Conservation (phyloP, 2,888 invertebrate species). For the Drosophila paucipuncta region DNA sequence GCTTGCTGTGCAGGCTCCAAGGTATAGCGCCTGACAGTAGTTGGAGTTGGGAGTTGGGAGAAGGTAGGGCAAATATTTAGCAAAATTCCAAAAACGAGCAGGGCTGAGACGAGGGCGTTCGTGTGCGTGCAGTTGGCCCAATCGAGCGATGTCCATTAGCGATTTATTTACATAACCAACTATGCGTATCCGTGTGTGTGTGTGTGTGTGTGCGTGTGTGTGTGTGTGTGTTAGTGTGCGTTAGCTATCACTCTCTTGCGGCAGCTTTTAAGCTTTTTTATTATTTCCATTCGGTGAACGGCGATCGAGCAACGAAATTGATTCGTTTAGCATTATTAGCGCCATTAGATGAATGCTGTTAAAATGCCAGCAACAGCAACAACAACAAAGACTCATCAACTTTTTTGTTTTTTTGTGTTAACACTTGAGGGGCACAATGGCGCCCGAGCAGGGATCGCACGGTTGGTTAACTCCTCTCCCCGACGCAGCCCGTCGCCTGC, state of each 20-base stretch:
- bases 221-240: conserved; percentile 12
- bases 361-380: conserved; percentile 46
- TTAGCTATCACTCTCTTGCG: conserved; percentile 58
- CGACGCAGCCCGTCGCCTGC: not conserved
- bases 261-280: conserved; percentile 52
- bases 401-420: conserved; percentile 38
- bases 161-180: conserved; percentile 69
- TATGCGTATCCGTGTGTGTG: conserved; percentile 32
- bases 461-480: not conserved
- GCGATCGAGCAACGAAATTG: conserved; percentile 57
- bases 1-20: conserved; percentile 56
- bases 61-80: conserved; percentile 8
- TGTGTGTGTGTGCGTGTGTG: conserved; percentile 30
- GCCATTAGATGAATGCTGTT: conserved; percentile 71
- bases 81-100: not conserved
- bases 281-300: conserved; percentile 43
- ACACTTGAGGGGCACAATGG: conserved; percentile 39
- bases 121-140: conserved; percentile 75
- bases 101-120: conserved; percentile 85
- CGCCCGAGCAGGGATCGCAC: conserved; percentile 8
- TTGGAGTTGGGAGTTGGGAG: conserved; percentile 50
- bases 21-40: conserved; percentile 74
- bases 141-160: conserved; percentile 70
- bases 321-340: conserved; percentile 84
- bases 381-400: conserved; percentile 32